Base-by-base conservation (phyloP, 2,888 invertebrate species). In the Parochlus steinenii region DNA sequence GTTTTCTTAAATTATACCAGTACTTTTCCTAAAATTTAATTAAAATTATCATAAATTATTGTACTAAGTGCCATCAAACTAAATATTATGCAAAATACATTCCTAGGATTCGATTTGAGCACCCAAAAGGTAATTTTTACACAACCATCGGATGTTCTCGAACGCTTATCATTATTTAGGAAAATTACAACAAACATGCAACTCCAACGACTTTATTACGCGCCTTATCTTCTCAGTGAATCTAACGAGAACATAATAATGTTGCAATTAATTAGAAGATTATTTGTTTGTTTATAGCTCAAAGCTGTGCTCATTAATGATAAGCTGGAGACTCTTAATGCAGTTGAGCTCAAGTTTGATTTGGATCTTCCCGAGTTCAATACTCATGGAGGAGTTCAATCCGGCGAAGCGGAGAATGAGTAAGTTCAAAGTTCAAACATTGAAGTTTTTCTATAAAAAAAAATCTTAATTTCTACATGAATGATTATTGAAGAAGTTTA, bases 291-390 rank as follows among this genome's bases (percentile, higher is more conserved):
- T 68, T 73, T 42, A 7, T 55, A 95, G 93, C 63, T 93, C 37
- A 95, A 95, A 69, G 87, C 86, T 10, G 68, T 86, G 16, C 77
- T 87, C 6, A 68, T 92, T 7, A 70, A 77, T 52, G 72, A 79
- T 42, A 62, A 73, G 28, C 67, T 86, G 48, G 61, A 71, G 46
- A 67, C 85, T 11, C 58, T 82, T 7, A 73, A 81, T 48, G 77
- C 86, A 49, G 79, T 78, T 10, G 70, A 73, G 42, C 87, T 95
- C 1, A 79, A 82, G 45, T 95, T 90, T 62, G 92, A 93, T 58
- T 71, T 70, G 42, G 90, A 92, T 53, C 63, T 95, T 15, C 89
- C 92, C n/a, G 90, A 93, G 58, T 95, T 83, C 58, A 66, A 69
- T 40, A 70, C 71, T 1, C 57, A 60, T 2, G 71, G 70, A 0